Conservation (phyloP, 1,140 invertebrate genomes). For the Zaprionus camerounensis region DNA sequence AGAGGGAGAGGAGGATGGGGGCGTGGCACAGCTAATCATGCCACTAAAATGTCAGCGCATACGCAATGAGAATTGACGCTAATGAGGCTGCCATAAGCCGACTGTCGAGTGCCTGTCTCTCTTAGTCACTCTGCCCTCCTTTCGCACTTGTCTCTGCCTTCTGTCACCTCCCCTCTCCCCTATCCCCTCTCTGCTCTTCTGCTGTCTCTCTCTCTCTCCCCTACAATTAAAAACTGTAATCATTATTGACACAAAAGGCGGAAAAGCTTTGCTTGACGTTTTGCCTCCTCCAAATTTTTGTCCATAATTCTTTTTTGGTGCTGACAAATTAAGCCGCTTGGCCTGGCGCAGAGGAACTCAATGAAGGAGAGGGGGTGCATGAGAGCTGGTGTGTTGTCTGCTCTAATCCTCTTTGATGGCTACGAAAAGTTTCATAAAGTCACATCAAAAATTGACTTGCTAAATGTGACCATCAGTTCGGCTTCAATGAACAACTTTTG, state of each 20-base stretch:
- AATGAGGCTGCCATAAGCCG: slow-evolving; percentile 67
- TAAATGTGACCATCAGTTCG: slow-evolving; percentile 4
- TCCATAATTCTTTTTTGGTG: slow-evolving; percentile 38
- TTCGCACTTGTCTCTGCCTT: background rate
- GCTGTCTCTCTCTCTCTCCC: slow-evolving; percentile 4
- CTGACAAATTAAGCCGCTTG: slow-evolving; percentile 66
- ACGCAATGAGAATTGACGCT: slow-evolving; percentile 68
- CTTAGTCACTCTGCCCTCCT: background rate
- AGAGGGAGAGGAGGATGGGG: background rate
- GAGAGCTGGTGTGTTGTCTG: background rate
- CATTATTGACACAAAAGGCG: slow-evolving; percentile 63
- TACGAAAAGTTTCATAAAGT: slow-evolving; percentile 44
- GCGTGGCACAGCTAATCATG: slow-evolving; percentile 57
- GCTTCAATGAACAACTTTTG: slow-evolving; percentile 3
- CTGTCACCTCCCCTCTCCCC: background rate
- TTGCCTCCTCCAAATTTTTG: slow-evolving; percentile 2
- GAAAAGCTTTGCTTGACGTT: slow-evolving; percentile 36
- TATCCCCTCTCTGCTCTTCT: background rate
- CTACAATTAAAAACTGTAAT: slow-evolving; percentile 70
- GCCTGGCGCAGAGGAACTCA: background rate
- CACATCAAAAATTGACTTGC: slow-evolving; percentile 27
- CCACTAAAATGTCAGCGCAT: slow-evolving; percentile 65
- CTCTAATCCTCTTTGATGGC: slow-evolving; percentile 38
- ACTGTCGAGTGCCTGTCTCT: background rate
- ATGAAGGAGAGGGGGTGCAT: background rate